A percentile compares a stretch with the other conserved stretches of the same genome.
These are phyloP conservation scores for Sinotaia quadrata DNA, from an alignment of 2,888 invertebrate genomes.

Conservation along the genomic window DNA sequence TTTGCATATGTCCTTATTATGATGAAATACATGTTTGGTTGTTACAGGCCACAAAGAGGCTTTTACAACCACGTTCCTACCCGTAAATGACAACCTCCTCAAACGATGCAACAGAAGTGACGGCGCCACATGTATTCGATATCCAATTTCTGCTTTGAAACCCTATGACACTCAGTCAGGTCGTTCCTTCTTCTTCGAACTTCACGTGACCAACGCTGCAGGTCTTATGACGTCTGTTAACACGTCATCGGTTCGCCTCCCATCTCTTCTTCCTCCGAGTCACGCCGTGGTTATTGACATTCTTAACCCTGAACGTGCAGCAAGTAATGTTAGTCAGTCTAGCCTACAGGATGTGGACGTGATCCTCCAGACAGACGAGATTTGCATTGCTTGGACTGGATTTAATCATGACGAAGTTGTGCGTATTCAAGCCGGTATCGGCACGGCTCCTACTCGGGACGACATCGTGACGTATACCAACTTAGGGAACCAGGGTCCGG, in stretches of 20 bases:
- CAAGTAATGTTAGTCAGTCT: too few species aligned
- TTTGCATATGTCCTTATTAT: too few species aligned
- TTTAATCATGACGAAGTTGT: slow-evolving; percentile 3
- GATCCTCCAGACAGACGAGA: background rate
- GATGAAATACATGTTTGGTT: too few species aligned
- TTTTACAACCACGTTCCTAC: too few species aligned
- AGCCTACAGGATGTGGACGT: slow-evolving; percentile 14
- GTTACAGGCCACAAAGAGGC: too few species aligned
- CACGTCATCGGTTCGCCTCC: slow-evolving; percentile 25
- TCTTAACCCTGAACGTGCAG: too few species aligned
- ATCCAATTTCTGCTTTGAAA: slow-evolving; percentile 26
- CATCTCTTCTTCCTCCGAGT: slow-evolving; percentile 29
- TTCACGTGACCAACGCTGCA: slow-evolving; percentile 41
- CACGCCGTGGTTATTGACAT: slow-evolving; percentile 31
- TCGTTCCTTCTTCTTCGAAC: slow-evolving; percentile 30
- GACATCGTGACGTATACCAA: background rate
- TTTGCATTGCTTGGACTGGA: slow-evolving; percentile 16
- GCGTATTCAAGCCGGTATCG: slow-evolving; percentile 2
- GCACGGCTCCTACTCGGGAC: background rate
- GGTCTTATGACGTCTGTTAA: slow-evolving; percentile 35
- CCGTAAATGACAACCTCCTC: too few species aligned
- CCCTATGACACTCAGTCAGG: slow-evolving; percentile 21
- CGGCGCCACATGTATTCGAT: slow-evolving; percentile 16
- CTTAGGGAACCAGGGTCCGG: background rate
- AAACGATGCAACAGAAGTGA: too few species aligned